Evolutionary conservation across 1,140 invertebrate genomes (phyloP).

Genomic region (Potamilus streckersoni): DNA sequence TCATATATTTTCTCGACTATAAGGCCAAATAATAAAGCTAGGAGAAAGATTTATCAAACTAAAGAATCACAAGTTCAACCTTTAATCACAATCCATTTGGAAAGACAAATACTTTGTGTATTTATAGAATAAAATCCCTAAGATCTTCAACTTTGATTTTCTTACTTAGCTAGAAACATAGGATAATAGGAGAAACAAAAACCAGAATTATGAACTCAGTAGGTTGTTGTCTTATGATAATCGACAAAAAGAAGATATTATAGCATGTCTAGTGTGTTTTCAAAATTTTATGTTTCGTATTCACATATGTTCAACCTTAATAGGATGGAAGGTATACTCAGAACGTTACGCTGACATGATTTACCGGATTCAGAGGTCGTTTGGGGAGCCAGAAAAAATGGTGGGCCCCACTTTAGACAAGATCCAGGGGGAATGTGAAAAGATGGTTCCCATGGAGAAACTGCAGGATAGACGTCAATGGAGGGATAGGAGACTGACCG

Average conservation of each 20-base stretch:
- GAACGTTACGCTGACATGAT: constrained; percentile 74
- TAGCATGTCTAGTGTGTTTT: neutral
- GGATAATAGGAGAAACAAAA: neutral
- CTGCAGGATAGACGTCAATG: constrained; percentile 81
- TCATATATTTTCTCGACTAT: neutral
- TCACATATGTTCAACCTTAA: constrained; percentile 24
- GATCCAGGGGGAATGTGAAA: constrained; percentile 45
- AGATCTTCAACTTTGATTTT: neutral
- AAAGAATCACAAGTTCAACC: too few relatives aligned
- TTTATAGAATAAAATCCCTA: neutral
- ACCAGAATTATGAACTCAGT: neutral
- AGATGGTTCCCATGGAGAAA: constrained; percentile 77
- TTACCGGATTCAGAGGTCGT: constrained; percentile 37
- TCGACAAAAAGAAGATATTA: neutral
- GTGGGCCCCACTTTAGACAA: constrained; percentile 40
- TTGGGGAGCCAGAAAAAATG: constrained; percentile 36
- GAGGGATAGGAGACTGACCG: constrained; percentile 86
- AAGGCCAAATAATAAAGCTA: too few relatives aligned
- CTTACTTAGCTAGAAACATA: constrained; percentile 27
- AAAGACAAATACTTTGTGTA: too few relatives aligned
- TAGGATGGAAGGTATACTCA: constrained; percentile 79
- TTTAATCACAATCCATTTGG: too few relatives aligned
- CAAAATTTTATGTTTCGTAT: neutral
- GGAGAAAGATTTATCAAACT: too few relatives aligned
- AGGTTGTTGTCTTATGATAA: neutral